phyloP scores from a whole-genome alignment of 1,140 invertebrate species.

The Polypedilum pembai region DNA sequence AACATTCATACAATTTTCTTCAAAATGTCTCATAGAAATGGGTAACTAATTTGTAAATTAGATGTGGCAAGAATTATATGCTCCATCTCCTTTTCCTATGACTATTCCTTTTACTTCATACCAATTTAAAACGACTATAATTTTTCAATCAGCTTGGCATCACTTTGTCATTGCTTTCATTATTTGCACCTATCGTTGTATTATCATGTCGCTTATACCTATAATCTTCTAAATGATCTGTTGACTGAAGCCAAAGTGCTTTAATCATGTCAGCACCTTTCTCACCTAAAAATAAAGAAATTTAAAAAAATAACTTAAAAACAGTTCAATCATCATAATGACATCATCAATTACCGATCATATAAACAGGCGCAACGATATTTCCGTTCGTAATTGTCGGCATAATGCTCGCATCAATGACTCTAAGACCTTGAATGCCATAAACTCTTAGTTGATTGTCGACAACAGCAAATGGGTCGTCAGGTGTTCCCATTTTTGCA shows the following conservation, averaged over 20 bases:
- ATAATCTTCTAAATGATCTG: neutral
- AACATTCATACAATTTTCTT: too few species aligned
- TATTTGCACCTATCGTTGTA: neutral
- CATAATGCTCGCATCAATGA: conserved; percentile 76
- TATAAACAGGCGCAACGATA: conserved; percentile 50
- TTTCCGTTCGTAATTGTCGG: conserved; percentile 46
- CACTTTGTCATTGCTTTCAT: too few species aligned
- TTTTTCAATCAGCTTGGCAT: too few species aligned
- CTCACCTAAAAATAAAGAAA: conserved; percentile 57
- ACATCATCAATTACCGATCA: conserved; percentile 80
- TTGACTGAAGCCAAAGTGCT: conserved; percentile 51
- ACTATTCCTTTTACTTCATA: too few species aligned
- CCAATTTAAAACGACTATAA: too few species aligned
- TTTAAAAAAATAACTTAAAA: neutral
- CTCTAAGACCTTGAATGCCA: conserved; percentile 63
- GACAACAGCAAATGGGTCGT: conserved; percentile 71
- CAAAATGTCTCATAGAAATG: too few species aligned
- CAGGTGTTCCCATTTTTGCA: conserved; percentile 73
- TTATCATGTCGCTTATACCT: neutral
- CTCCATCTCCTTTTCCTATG: too few species aligned
- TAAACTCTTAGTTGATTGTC: conserved; percentile 71
- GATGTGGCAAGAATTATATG: too few species aligned
- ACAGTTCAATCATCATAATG: conserved; percentile 62
- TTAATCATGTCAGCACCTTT: conserved; percentile 84
- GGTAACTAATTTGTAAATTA: too few species aligned